Evolutionary conservation across 2,113 vertebrate genomes (phyloP).

Genomic region (Peromyscus leucopus): DNA sequence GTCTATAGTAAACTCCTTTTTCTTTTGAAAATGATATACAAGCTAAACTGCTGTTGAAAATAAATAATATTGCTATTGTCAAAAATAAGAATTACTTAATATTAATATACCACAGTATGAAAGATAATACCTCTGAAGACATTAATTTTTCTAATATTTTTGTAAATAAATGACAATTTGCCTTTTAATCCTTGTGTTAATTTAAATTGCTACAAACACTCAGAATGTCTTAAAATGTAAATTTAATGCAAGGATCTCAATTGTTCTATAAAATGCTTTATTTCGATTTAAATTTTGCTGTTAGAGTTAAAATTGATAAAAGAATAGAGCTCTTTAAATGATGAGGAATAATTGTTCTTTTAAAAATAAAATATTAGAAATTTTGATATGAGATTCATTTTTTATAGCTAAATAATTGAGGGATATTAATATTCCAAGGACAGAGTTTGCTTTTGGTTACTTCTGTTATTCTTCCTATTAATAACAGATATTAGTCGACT

Average conservation of each 20-base stretch:
- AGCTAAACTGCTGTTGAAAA: slow-evolving; percentile 21
- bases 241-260: neutral
- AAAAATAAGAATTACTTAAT: neutral
- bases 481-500: neutral
- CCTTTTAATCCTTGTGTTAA: slow-evolving; percentile 35
- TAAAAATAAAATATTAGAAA: slow-evolving; percentile 4
- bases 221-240: slow-evolving; percentile 18
- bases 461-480: neutral
- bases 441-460: neutral
- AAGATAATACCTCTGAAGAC: neutral
- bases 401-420: neutral
- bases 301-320: slow-evolving; percentile 47
- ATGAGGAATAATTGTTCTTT: neutral
- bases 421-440: neutral
- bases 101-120: neutral
- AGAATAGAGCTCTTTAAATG: neutral
- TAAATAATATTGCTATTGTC: slow-evolving; percentile 1
- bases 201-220: neutral
- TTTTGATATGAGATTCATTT: neutral
- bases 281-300: slow-evolving; percentile 43
- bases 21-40: neutral
- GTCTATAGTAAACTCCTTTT: neutral
- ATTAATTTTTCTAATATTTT: neutral
- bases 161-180: neutral
- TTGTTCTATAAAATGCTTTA: slow-evolving; percentile 21